Evolutionary conservation across 2,113 vertebrate species (phyloP), one percentile per base, ranked within the genome.

Genomic region (Oreochromis aureus): DNA sequence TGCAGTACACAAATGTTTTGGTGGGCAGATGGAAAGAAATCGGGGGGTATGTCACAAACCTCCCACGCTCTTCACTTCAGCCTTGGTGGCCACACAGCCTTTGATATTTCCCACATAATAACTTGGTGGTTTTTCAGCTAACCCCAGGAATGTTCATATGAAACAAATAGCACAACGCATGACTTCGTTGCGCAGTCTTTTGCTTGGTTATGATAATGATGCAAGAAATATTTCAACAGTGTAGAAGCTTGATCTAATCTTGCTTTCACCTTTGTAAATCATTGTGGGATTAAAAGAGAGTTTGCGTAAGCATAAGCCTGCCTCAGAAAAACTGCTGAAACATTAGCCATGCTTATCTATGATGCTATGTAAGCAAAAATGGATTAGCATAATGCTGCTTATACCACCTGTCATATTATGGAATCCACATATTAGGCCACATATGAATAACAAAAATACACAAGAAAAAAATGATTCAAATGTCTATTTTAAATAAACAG

Each of bases 21-120:
- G 69, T 89, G 87, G 89, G 86, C 90, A 93, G 90, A 93, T 87
- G 88, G 86, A 90, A 76, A 80, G 86, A 88, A 91, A 87, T 88
- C 39, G 2, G 66, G 83, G 80, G 85, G 84, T 86, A 86, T 89
- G 82, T 93, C 90, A 53, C 92, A 90, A 94, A 94, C 94, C 93
- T 95, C 93, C 92, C 93, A 94, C 87, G 82, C 89, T 93, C 90
- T 90, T 82, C 90, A 48, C 89, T 88, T 87, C 88, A 92, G 92
- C 83, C 81, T 88, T 88, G 86, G 93, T 92, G 93, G 91, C 92
- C 91, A 4, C 91, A 73, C 80, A 54, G 86, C 51, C 91, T 95
- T 95, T 94, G 92, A 95, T 94, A 91, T 92, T 87, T 36, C 90
- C 93, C 94, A 94, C 94, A 95, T 93, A 92, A 94, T 95, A 92